Conservation (phyloP, 2,888 invertebrate genomes). For the Machimus rusticus region DNA sequence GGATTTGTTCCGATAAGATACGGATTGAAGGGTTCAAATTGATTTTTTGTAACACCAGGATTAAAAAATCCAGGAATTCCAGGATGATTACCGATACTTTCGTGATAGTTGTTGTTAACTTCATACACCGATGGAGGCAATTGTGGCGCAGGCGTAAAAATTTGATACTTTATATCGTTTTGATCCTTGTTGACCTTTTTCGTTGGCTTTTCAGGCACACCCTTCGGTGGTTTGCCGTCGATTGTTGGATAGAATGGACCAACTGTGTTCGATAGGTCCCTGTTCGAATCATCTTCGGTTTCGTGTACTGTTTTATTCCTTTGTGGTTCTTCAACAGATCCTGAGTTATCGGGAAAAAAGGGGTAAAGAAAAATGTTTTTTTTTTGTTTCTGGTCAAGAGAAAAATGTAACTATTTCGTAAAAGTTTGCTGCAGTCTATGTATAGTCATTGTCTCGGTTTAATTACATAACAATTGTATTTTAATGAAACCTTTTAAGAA, state of each 20-base stretch:
- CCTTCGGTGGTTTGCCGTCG: constrained; percentile 60
- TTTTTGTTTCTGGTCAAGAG: neutral
- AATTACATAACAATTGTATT: too few species aligned
- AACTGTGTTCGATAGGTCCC: constrained; percentile 52
- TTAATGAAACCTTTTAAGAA: neutral
- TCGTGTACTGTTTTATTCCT: constrained; percentile 8
- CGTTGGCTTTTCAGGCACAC: constrained; percentile 50
- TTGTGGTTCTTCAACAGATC: neutral
- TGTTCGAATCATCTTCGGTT: constrained; percentile 45
- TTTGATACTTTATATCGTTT: constrained; percentile 55
- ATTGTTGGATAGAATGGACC: constrained; percentile 60
- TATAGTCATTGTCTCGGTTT: neutral
- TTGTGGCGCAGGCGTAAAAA: constrained; percentile 55
- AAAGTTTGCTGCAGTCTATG: neutral
- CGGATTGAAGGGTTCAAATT: constrained; percentile 57
- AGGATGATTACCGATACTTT: constrained; percentile 39
- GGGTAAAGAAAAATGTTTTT: neutral
- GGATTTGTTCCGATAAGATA: constrained; percentile 59
- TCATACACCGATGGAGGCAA: constrained; percentile 59
- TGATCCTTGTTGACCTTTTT: constrained; percentile 51
- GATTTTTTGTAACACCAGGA: constrained; percentile 52
- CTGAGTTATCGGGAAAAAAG: constrained; percentile 32
- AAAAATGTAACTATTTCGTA: neutral
- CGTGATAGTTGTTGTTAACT: constrained; percentile 1
- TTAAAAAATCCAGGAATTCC: constrained; percentile 59